Percentiles rank a stretch among this genome's conserved stretches.
These are phyloP conservation scores for Aptenodytes forsteri DNA, from an alignment of 2,113 vertebrate species.

Conservation along the genomic window DNA sequence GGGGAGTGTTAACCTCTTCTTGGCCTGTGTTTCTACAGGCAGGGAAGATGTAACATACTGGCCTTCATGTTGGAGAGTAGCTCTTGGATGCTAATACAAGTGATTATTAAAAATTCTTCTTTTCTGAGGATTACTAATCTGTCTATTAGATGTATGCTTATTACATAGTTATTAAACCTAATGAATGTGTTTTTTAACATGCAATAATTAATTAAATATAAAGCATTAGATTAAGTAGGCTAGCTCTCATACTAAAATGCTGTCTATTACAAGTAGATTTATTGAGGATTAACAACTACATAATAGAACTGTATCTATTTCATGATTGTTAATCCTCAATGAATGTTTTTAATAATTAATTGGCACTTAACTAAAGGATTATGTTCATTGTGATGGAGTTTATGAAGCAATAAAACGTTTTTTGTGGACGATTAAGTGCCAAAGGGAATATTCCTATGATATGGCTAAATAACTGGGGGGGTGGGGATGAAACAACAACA, in stretches of 20 bases:
- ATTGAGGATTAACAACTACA: slow-evolving; percentile 69
- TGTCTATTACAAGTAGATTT: slow-evolving; percentile 72
- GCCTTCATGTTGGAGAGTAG: neutral
- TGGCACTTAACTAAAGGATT: slow-evolving; percentile 71
- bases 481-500: too few species aligned
- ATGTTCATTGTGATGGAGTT: slow-evolving; percentile 57
- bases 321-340: slow-evolving; percentile 65
- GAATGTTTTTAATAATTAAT: slow-evolving; percentile 74
- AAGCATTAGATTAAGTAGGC: slow-evolving; percentile 59
- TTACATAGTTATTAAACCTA: slow-evolving; percentile 55
- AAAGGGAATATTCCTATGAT: neutral
- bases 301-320: slow-evolving; percentile 72
- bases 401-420: slow-evolving; percentile 29
- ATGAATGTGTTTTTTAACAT: slow-evolving; percentile 58
- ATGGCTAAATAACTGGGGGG: neutral
- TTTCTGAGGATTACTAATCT: slow-evolving; percentile 40
- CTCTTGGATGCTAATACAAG: neutral
- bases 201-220: slow-evolving; percentile 66
- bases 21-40: neutral
- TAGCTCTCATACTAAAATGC: slow-evolving; percentile 46
- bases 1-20: neutral
- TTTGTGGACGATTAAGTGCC: slow-evolving; percentile 25
- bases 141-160: slow-evolving; percentile 30
- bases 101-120: neutral
- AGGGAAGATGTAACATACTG: neutral